These are phyloP conservation scores for Oenanthe melanoleuca DNA, from an alignment of 2,113 vertebrate genomes.

Conservation along the genomic window DNA sequence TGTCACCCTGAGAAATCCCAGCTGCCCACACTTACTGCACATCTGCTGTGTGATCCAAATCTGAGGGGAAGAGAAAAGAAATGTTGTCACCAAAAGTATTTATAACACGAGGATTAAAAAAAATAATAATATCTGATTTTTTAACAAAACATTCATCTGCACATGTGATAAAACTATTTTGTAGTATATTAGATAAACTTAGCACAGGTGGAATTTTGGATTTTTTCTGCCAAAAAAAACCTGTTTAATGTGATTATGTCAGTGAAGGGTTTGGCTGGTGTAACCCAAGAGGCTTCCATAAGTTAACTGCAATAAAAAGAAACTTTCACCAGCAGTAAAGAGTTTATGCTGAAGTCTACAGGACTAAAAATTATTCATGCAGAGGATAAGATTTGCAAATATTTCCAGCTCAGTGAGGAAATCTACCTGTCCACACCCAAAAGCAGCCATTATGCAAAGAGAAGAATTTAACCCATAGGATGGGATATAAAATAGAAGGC, in stretches of 20 bases:
- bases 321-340: neutral
- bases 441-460: neutral
- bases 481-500: neutral
- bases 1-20: neutral
- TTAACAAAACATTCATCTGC: neutral
- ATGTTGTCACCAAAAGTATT: neutral
- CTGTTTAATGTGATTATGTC: neutral
- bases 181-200: neutral
- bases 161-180: neutral
- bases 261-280: neutral
- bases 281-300: neutral
- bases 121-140: neutral
- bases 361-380: neutral
- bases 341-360: conserved; percentile 1
- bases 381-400: neutral
- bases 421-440: neutral
- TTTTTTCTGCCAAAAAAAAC: neutral
- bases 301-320: neutral
- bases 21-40: conserved; percentile 90
- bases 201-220: neutral
- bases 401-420: neutral
- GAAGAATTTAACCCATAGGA: neutral
- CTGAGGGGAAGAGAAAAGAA: conserved; percentile 72
- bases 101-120: neutral
- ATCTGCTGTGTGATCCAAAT: conserved; percentile 97